phyloP scores from a whole-genome alignment of 2,888 invertebrate genomes.

The Euplagia quadripunctaria region DNA sequence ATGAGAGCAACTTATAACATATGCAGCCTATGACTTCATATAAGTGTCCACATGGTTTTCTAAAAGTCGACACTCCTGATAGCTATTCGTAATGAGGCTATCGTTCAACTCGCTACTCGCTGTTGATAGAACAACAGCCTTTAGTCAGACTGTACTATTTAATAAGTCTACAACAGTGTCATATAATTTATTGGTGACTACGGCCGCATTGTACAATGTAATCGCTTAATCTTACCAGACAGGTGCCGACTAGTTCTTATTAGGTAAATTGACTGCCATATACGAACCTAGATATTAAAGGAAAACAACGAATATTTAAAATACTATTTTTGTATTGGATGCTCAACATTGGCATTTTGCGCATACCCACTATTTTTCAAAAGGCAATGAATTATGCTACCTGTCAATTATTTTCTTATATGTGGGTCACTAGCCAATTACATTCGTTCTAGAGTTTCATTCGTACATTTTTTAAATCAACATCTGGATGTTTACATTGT shows the following conservation, averaged over 20 bases:
- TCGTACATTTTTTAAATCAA: slow-evolving; percentile 22
- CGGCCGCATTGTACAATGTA: slow-evolving; percentile 52
- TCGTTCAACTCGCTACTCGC: slow-evolving; percentile 1
- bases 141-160: slow-evolving; percentile 62
- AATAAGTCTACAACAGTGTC: slow-evolving; percentile 62
- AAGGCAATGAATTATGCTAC: slow-evolving; percentile 53
- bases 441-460: slow-evolving; percentile 21
- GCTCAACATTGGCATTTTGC: slow-evolving; percentile 57
- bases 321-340: slow-evolving; percentile 35
- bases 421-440: slow-evolving; percentile 48
- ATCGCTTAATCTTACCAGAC: slow-evolving; percentile 70
- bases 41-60: background rate
- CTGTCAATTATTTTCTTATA: slow-evolving; percentile 49
- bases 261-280: slow-evolving; percentile 61
- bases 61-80: background rate
- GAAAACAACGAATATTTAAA: slow-evolving; percentile 32
- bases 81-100: background rate
- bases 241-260: slow-evolving; percentile 61
- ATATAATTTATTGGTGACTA: slow-evolving; percentile 64
- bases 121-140: slow-evolving; percentile 34
- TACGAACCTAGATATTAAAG: slow-evolving; percentile 48
- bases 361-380: slow-evolving; percentile 57
- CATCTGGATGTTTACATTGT: slow-evolving; percentile 11
- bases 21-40: background rate
- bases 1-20: background rate